Evolutionary conservation across 2,797 vertebrate species (phyloP).

Genomic region (Pempheris klunzingeri): DNA sequence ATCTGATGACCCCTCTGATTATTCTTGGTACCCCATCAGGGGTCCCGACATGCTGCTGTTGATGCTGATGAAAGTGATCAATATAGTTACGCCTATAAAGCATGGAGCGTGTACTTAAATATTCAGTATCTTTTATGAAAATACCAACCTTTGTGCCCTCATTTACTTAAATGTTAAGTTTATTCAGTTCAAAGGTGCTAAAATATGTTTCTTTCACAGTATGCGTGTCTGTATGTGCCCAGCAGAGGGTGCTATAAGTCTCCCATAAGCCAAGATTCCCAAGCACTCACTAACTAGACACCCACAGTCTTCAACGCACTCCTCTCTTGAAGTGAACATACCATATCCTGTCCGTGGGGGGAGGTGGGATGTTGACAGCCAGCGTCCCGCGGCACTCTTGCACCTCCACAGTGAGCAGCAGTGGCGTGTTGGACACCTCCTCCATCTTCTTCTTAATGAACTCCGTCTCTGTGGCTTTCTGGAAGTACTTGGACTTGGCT

Average conservation of each 20-base stretch:
- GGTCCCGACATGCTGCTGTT: not conserved
- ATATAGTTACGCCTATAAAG: conserved; percentile 6
- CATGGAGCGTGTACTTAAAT: not conserved
- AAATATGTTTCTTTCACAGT: not conserved
- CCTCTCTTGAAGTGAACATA: conserved; percentile 71
- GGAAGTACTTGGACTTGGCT: conserved; percentile 99
- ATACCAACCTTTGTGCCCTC: conserved; percentile 2
- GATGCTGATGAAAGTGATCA: not conserved
- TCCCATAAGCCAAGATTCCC: conserved; percentile 20
- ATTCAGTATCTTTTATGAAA: conserved; percentile 15
- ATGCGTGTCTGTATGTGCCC: conserved; percentile 53
- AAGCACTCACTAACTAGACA: conserved; percentile 5
- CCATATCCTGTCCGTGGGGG: conserved; percentile 98
- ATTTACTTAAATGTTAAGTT: conserved; percentile 11
- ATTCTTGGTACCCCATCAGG: not conserved
- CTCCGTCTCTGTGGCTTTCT: conserved; percentile 98
- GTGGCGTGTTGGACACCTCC: conserved; percentile 97
- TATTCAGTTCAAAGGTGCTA: not conserved
- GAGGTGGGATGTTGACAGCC: conserved; percentile 97
- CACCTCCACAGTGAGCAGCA: conserved; percentile 97
- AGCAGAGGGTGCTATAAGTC: conserved; percentile 69
- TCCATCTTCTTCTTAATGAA: conserved; percentile 99
- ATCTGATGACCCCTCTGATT: not conserved
- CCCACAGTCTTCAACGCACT: conserved; percentile 18
- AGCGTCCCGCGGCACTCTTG: conserved; percentile 95